Base-by-base conservation (phyloP, 2,888 invertebrate genomes). In the Zygaena filipendulae region DNA sequence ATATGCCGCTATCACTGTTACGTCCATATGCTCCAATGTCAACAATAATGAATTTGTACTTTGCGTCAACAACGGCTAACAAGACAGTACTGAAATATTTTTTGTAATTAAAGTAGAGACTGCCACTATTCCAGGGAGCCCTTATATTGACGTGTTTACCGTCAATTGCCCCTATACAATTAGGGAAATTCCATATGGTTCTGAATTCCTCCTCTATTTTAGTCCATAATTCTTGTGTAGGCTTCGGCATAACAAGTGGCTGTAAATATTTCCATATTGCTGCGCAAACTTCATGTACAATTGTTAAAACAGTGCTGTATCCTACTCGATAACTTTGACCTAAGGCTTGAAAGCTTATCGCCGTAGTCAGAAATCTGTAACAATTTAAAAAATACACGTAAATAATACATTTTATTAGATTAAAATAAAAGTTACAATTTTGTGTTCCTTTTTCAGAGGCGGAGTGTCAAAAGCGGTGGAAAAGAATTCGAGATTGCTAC, bases 61-160 rank as follows among this genome's bases (percentile, higher is more conserved):
- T 36, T 20, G 36, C 38, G 14, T 38, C 39, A 19, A 21, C 33
- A 21, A 39, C 20, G 11, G 39, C 42, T 25, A 39, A 32, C 29
- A 36, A 36, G 12, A 42, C 38, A 23, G 23, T 30, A 21, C 36
- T 36, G 22, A 38, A 40, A 31, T 13, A 23, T 19, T 37, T 38
- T 33, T 42, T 39, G 24, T 38, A 39, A 24, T 38, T 42, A 22
- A 22, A 39, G n/a, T n/a, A n/a, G n/a, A n/a, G n/a, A n/a, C n/a
- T n/a, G n/a, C n/a, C n/a, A n/a, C n/a, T n/a, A n/a, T n/a, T n/a
- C n/a, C n/a, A n/a, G n/a, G n/a, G n/a, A n/a, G n/a, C n/a, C n/a
- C n/a, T n/a, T n/a, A n/a, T n/a, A n/a, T n/a, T n/a, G n/a, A n/a
- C n/a, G n/a, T n/a, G n/a, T n/a, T n/a, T n/a, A n/a, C n/a, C n/a